Evolutionary conservation across 2,888 invertebrate species (phyloP).

Genomic region (Drosophila trichaetosa): DNA sequence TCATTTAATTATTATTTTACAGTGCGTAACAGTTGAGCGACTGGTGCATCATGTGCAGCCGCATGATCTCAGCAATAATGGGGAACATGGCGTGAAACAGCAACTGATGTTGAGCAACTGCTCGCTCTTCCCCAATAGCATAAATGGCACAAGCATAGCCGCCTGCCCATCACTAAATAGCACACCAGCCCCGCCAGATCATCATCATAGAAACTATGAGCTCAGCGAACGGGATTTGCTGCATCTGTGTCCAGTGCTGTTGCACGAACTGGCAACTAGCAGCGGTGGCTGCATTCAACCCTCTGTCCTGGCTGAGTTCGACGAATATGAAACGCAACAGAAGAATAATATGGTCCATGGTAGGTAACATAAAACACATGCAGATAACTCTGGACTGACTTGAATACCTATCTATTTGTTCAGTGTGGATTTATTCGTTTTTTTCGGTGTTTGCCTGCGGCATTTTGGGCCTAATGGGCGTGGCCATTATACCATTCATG

Average conservation of each 20-base stretch:
- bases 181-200: slow-evolving; percentile 7
- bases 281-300: slow-evolving; percentile 87
- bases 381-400: neutral
- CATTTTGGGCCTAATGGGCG: slow-evolving; percentile 93
- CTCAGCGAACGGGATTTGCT: slow-evolving; percentile 78
- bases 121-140: slow-evolving; percentile 38
- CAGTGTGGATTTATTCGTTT: slow-evolving; percentile 94
- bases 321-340: slow-evolving; percentile 50
- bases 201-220: slow-evolving; percentile 52
- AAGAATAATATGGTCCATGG: slow-evolving; percentile 48
- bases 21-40: slow-evolving; percentile 74
- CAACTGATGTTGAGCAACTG: slow-evolving; percentile 55
- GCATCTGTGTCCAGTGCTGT: slow-evolving; percentile 88
- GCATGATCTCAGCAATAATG: slow-evolving; percentile 61
- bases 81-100: slow-evolving; percentile 32
- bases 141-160: slow-evolving; percentile 34
- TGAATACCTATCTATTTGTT: slow-evolving; percentile 1
- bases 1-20: neutral
- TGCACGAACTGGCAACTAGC: slow-evolving; percentile 88
- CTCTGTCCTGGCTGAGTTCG: slow-evolving; percentile 70
- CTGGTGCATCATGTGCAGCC: slow-evolving; percentile 77
- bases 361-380: neutral
- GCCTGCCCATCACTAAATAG: slow-evolving; percentile 39
- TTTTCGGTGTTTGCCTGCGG: slow-evolving; percentile 93
- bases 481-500: slow-evolving; percentile 96